Evolutionary conservation across 1,140 invertebrate species (phyloP).

Genomic region (Cheumatopsyche charites): DNA sequence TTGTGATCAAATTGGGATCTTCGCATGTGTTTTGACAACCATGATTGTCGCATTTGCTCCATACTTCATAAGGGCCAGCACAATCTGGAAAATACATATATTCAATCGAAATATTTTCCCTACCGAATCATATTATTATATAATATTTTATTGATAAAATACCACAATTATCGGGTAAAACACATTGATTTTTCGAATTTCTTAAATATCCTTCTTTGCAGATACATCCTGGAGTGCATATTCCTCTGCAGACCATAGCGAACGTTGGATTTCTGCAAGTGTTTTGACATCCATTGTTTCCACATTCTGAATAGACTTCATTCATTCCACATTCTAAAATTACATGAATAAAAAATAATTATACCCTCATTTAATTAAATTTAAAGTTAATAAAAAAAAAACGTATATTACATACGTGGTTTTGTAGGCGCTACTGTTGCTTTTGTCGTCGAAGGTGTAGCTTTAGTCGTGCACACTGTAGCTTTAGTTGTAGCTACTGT

Average conservation of each 20-base stretch:
- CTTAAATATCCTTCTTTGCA: slow-evolving; percentile 33
- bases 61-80: slow-evolving; percentile 18
- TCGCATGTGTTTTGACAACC: slow-evolving; percentile 24
- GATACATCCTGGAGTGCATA: slow-evolving; percentile 28
- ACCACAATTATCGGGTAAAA: slow-evolving; percentile 32
- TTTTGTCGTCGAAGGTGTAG: no score
- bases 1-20: slow-evolving; percentile 7
- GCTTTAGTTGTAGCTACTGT: no score
- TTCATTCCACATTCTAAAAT: slow-evolving; percentile 20
- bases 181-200: slow-evolving; percentile 27
- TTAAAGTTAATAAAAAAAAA: no score
- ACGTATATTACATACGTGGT: no score
- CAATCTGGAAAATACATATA: slow-evolving; percentile 17
- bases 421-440: no score
- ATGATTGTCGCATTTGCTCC: slow-evolving; percentile 28
- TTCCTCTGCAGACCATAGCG: slow-evolving; percentile 8
- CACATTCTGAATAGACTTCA: slow-evolving; percentile 29
- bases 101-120: neutral
- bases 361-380: no score
- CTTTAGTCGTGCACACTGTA: no score
- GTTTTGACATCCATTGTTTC: slow-evolving; percentile 18
- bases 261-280: neutral
- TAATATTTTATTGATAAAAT: neutral
- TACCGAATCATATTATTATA: neutral
- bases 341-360: neutral